Evolutionary conservation across 2,888 invertebrate species (phyloP), one percentile per base, ranked within the genome.

Genomic region (Sphaerophoria taeniata): DNA sequence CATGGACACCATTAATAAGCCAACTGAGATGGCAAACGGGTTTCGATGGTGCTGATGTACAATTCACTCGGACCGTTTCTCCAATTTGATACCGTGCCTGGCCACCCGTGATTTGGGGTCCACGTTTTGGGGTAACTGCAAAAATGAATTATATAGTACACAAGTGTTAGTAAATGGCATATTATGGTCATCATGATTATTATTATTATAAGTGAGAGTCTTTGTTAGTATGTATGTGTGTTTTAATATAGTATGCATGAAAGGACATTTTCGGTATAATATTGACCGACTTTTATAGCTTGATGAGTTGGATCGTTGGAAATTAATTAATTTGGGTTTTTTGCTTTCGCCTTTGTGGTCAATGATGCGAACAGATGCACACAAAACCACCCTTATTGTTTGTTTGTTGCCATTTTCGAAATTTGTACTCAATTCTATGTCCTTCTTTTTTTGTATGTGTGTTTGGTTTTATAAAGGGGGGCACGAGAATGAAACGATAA

Each of bases 1-100:
- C 95, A 88, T 95, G 96, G 90, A 96, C 95, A 34, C 96, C 96
- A 92, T 97, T 97, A 92, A 97, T 96, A 93, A 96, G 96, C 97
- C 97, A 97, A 88, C 95, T 95, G 74, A 97, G 94, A 89, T 95
- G 94, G 77, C 97, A 96, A 12, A 96, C 96, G 6, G 97, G 97
- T 89, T 96, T 95, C 56, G 97, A 97, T 88, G 95, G 94, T 14
- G 95, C 95, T 47, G 97, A 97, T 6, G 96, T 96, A 93, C 97
- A 97, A 93, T 96, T 97, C 88, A 97, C 96, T 87, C 95, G 94
- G 43, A 97, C 96, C 61, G 94, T 93, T 91, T 97, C 97, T 12
- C 96, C 96, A 86, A 96, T 94, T 92, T 96, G 96, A 93, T 97
- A 97, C 83, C 97, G 94, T 16, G 95, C 95, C 88, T 95, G 94